These are phyloP conservation scores for Dendroctonus ponderosae DNA, from an alignment of 1,140 invertebrate species.

Conservation along the genomic window DNA sequence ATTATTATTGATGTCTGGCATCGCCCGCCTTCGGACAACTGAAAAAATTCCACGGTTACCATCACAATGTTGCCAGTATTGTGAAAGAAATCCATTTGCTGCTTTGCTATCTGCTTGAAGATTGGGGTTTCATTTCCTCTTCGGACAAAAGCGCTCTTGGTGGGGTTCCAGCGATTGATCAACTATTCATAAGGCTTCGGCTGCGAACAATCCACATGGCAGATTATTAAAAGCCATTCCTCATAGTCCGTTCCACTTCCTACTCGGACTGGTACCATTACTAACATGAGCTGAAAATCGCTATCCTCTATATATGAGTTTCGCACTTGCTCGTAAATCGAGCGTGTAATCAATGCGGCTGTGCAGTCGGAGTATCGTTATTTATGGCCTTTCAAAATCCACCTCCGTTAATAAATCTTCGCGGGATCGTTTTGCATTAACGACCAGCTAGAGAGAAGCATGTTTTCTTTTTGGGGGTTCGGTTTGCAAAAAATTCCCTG, in stretches of 20 bases:
- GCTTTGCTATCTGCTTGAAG: not conserved
- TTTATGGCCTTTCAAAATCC: slow-evolving; percentile 21
- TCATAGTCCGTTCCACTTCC: not conserved
- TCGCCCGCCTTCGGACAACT: not conserved
- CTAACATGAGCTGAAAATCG: not conserved
- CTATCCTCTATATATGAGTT: not conserved
- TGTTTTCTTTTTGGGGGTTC: not conserved
- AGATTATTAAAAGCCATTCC: not conserved
- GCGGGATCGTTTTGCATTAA: slow-evolving; percentile 16
- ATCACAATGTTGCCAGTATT: not conserved
- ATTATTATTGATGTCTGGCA: not conserved
- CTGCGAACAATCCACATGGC: not conserved
- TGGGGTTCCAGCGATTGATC: not conserved
- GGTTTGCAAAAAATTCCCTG: not conserved
- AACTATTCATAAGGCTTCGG: not conserved
- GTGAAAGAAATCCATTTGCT: not conserved
- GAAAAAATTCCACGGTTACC: not conserved
- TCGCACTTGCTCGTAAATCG: slow-evolving; percentile 12
- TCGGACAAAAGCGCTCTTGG: not conserved
- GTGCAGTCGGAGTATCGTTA: slow-evolving; percentile 4
- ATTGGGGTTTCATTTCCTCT: not conserved
- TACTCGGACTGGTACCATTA: not conserved
- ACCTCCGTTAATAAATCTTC: slow-evolving; percentile 20
- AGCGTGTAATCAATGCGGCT: slow-evolving; percentile 12
- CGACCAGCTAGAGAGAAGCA: not conserved